A percentile compares a stretch with the other conserved stretches of the same genome.
Conservation (phyloP, 2,888 invertebrate species). For the Volucella inflata region DNA sequence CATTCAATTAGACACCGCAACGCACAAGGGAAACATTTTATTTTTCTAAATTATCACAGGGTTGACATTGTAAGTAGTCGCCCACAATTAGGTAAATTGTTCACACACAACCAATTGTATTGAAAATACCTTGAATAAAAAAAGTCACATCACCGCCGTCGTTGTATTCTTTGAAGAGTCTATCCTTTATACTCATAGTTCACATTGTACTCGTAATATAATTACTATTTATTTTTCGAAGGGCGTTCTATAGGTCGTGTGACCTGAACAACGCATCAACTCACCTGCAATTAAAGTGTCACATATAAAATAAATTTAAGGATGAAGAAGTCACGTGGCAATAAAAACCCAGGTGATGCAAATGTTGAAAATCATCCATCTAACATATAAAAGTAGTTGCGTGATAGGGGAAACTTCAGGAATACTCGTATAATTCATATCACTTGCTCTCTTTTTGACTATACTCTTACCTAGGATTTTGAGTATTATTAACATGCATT, state of each 20-base stretch:
- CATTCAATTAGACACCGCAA: not conserved
- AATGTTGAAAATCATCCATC: constrained; percentile 29
- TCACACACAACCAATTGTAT: constrained; percentile 52
- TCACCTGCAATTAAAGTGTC: constrained; percentile 83
- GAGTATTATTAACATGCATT: not conserved
- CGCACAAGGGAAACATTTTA: constrained; percentile 19
- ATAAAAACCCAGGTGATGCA: constrained; percentile 58
- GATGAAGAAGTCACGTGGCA: constrained; percentile 70
- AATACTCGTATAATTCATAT: not conserved
- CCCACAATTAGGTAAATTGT: constrained; percentile 49
- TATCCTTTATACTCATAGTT: constrained; percentile 57
- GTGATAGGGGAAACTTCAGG: constrained; percentile 22
- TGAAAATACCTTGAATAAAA: constrained; percentile 56
- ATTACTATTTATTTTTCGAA: constrained; percentile 57
- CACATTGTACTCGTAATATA: constrained; percentile 58
- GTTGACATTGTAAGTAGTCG: constrained; percentile 59
- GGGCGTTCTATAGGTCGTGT: constrained; percentile 48
- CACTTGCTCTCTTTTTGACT: not conserved
- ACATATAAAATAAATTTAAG: constrained; percentile 76
- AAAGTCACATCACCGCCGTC: constrained; percentile 56
- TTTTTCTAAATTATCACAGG: constrained; percentile 42
- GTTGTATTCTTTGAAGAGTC: not conserved
- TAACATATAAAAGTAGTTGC: not conserved
- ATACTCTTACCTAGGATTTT: not conserved
- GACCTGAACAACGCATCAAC: constrained; percentile 68